phyloP scores from a whole-genome alignment of 1,140 invertebrate species.

The Aethina tumida region DNA sequence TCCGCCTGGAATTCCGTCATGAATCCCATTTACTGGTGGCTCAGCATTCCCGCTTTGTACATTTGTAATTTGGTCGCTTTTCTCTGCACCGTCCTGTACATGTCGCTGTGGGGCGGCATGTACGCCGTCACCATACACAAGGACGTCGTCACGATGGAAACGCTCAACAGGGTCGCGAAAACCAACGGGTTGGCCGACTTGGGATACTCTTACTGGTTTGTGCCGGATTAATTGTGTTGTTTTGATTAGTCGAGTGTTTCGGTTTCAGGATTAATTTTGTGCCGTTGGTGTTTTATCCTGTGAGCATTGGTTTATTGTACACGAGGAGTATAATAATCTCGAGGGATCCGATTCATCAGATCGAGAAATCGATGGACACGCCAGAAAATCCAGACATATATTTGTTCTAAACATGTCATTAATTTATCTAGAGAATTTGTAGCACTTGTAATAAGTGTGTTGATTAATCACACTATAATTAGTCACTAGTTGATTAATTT shows the following conservation, averaged over 20 bases:
- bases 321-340: too few species aligned
- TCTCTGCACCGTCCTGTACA: slow-evolving; percentile 4
- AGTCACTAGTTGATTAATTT: too few species aligned
- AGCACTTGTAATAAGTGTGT: too few species aligned
- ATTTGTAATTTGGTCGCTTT: slow-evolving; percentile 16
- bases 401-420: too few species aligned
- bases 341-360: too few species aligned
- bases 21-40: slow-evolving; percentile 16
- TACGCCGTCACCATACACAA: too few species aligned
- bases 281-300: slow-evolving; percentile 8
- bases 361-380: too few species aligned
- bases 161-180: slow-evolving; percentile 6
- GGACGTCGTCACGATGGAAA: slow-evolving; percentile 8
- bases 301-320: too few species aligned
- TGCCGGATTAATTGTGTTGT: background rate
- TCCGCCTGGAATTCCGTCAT: slow-evolving; percentile 17
- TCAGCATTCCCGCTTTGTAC: slow-evolving; percentile 21
- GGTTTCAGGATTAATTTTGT: slow-evolving; percentile 14
- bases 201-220: slow-evolving; percentile 20
- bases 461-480: too few species aligned
- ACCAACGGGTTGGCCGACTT: slow-evolving; percentile 6
- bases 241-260: slow-evolving; percentile 1
- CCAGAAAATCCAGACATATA: too few species aligned
- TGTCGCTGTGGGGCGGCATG: slow-evolving; percentile 16
- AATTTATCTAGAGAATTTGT: too few species aligned